Percentiles rank a stretch among this genome's conserved stretches.
These are phyloP conservation scores for Idaea biselata DNA, from an alignment of 2,888 invertebrate genomes.

Conservation along the genomic window DNA sequence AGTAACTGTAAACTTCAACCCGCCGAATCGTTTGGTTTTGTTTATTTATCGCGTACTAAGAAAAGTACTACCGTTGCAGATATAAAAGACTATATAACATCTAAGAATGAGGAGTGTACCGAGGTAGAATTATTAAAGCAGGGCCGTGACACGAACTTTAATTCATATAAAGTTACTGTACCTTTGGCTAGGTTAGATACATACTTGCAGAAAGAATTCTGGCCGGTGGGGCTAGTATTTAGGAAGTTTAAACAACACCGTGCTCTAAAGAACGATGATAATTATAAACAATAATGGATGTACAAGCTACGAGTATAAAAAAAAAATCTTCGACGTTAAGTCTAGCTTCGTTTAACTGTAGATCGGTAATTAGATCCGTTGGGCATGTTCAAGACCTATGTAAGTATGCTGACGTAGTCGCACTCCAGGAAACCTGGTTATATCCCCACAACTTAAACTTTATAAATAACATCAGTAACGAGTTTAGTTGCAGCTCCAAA, in stretches of 20 bases:
- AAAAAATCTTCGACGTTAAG: not conserved
- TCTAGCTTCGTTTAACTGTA: constrained; percentile 10
- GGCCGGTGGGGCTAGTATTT: constrained; percentile 15
- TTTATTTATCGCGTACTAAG: constrained; percentile 8
- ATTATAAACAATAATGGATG: no score
- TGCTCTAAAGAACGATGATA: not conserved
- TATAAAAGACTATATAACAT: constrained; percentile 12
- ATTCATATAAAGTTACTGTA: constrained; percentile 16
- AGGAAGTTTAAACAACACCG: constrained; percentile 12
- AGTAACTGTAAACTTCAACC: constrained; percentile 9
- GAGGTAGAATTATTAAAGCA: constrained; percentile 14
- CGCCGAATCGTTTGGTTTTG: constrained; percentile 12
- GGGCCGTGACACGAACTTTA: constrained; percentile 16
- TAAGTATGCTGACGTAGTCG: constrained; percentile 13
- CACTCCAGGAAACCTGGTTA: constrained; percentile 25
- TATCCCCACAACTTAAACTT: constrained; percentile 15
- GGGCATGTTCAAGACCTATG: constrained; percentile 10
- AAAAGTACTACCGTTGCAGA: constrained; percentile 12
- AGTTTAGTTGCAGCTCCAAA: constrained; percentile 16
- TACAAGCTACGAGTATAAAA: not conserved
- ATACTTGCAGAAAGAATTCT: constrained; percentile 15
- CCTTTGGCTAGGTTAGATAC: constrained; percentile 7
- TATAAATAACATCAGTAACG: constrained; percentile 15
- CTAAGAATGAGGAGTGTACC: constrained; percentile 15
- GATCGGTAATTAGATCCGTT: constrained; percentile 10